Conservation (phyloP, 2,113 vertebrate genomes). For the Hippopotamus amphibius region DNA sequence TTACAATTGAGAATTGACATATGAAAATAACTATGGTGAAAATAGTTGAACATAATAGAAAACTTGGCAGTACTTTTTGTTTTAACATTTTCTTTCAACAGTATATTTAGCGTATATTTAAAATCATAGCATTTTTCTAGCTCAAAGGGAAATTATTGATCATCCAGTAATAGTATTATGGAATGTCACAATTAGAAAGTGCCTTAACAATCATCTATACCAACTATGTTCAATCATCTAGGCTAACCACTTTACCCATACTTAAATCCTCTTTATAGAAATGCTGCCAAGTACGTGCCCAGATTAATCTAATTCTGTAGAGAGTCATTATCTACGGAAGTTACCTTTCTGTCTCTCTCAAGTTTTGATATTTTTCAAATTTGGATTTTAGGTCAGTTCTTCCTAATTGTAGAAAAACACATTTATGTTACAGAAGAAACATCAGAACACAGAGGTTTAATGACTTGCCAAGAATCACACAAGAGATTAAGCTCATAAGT, state of each 20-base stretch:
- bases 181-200: not conserved
- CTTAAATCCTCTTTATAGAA: not conserved
- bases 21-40: not conserved
- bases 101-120: not conserved
- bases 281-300: not conserved
- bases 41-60: not conserved
- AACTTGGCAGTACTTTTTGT: not conserved
- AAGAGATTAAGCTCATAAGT: not conserved
- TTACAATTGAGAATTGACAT: not conserved
- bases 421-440: not conserved
- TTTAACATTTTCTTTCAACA: not conserved
- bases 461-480: not conserved
- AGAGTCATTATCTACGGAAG: not conserved
- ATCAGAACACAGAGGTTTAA: not conserved
- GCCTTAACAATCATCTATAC: not conserved
- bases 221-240: not conserved
- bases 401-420: conserved; percentile 20
- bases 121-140: not conserved
- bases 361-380: not conserved
- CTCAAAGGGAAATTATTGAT: not conserved
- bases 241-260: not conserved
- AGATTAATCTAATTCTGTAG: not conserved
- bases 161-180: not conserved
- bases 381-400: conserved; percentile 42
- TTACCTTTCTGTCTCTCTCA: conserved; percentile 13